These are phyloP conservation scores for Channa argus DNA, from an alignment of 2,113 vertebrate genomes.

Conservation along the genomic window DNA sequence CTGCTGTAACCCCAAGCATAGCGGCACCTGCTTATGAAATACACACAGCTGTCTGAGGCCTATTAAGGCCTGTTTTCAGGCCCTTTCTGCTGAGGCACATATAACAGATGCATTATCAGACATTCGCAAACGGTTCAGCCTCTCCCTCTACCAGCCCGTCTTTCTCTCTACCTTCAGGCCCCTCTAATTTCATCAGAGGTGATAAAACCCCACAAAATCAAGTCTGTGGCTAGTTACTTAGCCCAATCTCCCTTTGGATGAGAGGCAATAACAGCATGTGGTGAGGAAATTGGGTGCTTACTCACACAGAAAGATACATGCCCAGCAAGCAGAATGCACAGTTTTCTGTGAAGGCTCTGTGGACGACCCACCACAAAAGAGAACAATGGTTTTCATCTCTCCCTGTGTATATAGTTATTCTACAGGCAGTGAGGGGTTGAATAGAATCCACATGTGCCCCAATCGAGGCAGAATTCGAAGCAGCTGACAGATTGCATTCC, in stretches of 20 bases:
- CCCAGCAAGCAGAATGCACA: conserved; percentile 52
- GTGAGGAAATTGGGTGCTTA: conserved; percentile 72
- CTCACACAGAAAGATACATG: conserved; percentile 70
- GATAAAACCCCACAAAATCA: conserved; percentile 81
- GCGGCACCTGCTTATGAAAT: conserved; percentile 29
- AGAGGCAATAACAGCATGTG: conserved; percentile 78
- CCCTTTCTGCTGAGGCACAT: conserved; percentile 33
- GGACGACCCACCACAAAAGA: conserved; percentile 34
- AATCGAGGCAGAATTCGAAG: neutral
- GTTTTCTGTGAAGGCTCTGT: conserved; percentile 25
- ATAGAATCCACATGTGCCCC: neutral
- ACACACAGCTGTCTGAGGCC: conserved; percentile 23
- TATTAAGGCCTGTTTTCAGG: conserved; percentile 40
- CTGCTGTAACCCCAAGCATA: conserved; percentile 3
- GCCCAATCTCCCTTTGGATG: conserved; percentile 74
- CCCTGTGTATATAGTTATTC: conserved; percentile 9
- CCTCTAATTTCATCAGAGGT: conserved; percentile 81
- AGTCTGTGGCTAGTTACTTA: conserved; percentile 80
- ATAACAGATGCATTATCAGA: conserved; percentile 49
- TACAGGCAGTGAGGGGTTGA: neutral
- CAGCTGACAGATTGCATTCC: neutral
- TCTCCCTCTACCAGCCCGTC: conserved; percentile 30
- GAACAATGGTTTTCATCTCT: conserved; percentile 8
- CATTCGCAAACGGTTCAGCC: conserved; percentile 6
- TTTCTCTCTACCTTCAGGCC: conserved; percentile 39